These are phyloP conservation scores for Octopus sinensis DNA, from an alignment of 1,140 invertebrate genomes.

Conservation along the genomic window DNA sequence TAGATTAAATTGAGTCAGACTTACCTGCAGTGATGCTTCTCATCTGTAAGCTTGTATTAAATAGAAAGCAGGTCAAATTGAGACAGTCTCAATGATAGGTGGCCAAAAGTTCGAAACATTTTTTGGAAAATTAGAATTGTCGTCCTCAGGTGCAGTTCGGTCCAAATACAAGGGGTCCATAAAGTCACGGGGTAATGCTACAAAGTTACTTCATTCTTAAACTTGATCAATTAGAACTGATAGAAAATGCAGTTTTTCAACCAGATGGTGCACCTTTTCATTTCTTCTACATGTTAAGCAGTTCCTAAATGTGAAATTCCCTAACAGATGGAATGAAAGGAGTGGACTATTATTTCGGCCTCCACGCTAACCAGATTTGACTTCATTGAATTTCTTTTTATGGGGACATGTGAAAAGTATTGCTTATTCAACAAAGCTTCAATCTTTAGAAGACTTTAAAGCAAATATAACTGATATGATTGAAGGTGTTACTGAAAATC, in stretches of 20 bases:
- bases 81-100: too few relatives aligned
- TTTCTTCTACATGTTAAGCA: neutral
- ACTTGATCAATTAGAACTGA: neutral
- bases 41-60: too few relatives aligned
- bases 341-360: neutral
- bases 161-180: too few relatives aligned
- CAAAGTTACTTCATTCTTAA: neutral
- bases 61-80: too few relatives aligned
- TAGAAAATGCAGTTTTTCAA: neutral
- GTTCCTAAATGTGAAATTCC: neutral
- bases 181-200: neutral
- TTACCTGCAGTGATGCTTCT: too few relatives aligned
- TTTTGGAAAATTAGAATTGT: too few relatives aligned
- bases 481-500: too few relatives aligned
- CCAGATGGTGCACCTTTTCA: neutral
- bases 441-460: neutral
- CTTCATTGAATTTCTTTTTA: neutral
- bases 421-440: neutral
- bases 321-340: neutral
- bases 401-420: neutral
- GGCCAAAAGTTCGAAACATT: too few relatives aligned
- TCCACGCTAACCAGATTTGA: neutral
- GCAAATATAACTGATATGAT: neutral
- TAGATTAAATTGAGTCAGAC: too few relatives aligned
- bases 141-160: too few relatives aligned